These are phyloP conservation scores for Aleadryas rufinucha DNA, from an alignment of 2,113 vertebrate species.

Conservation along the genomic window DNA sequence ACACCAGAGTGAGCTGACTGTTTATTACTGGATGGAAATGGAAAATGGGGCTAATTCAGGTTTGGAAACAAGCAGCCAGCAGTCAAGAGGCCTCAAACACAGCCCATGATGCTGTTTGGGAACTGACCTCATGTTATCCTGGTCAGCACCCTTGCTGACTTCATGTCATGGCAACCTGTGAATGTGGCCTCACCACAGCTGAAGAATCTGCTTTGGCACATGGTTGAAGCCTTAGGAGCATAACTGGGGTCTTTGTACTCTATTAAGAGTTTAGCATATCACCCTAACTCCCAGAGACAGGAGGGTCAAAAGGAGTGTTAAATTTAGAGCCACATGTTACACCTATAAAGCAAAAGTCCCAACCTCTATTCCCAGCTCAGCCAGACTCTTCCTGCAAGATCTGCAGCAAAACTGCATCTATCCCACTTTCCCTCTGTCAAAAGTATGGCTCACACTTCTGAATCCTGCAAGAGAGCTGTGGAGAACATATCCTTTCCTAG, in stretches of 20 bases:
- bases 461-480: neutral
- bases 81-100: neutral
- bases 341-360: neutral
- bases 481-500: neutral
- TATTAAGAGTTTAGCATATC: neutral
- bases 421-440: neutral
- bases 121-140: neutral
- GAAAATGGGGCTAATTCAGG: neutral
- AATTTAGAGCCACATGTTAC: neutral
- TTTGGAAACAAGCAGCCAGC: neutral
- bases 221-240: neutral
- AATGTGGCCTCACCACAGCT: neutral
- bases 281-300: neutral
- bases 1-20: neutral
- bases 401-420: neutral
- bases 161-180: neutral
- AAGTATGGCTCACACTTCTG: neutral
- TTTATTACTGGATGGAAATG: neutral
- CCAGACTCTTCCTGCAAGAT: neutral
- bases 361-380: neutral
- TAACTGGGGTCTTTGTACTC: neutral
- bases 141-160: fast-evolving
- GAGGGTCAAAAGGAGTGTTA: neutral
- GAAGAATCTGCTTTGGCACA: neutral
- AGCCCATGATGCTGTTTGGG: neutral